Evolutionary conservation across 2,113 vertebrate species (phyloP).

Genomic region (Gobiocypris rarus): DNA sequence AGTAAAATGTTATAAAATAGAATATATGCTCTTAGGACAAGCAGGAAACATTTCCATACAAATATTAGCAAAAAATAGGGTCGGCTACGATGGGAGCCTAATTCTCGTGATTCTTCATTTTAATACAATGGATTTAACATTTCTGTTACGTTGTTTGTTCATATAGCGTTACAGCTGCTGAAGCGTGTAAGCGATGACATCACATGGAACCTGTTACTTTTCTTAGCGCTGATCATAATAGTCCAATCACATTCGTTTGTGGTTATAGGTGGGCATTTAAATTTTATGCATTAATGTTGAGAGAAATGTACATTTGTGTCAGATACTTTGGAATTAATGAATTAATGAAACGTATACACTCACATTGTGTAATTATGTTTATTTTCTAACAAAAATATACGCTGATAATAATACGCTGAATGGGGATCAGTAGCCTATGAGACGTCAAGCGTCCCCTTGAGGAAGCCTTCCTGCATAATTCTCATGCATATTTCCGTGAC

Average conservation of each 20-base stretch:
- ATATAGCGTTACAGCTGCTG: not conserved
- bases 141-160: not conserved
- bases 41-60: not conserved
- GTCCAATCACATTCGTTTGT: too few relatives aligned
- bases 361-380: too few relatives aligned
- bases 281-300: too few relatives aligned
- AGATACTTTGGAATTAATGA: too few relatives aligned
- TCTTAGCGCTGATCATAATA: too few relatives aligned
- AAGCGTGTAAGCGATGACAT: too few relatives aligned
- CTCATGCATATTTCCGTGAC: not conserved
- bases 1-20: not conserved
- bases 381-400: too few relatives aligned
- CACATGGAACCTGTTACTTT: too few relatives aligned
- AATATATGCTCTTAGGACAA: not conserved
- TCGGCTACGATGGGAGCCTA: not conserved
- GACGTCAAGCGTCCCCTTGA: not conserved
- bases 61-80: not conserved
- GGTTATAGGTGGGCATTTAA: too few relatives aligned
- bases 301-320: too few relatives aligned
- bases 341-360: too few relatives aligned
- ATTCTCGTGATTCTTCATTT: not conserved
- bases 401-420: too few relatives aligned
- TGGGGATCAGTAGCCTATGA: not conserved
- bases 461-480: not conserved
- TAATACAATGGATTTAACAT: not conserved